Evolutionary conservation across 1,140 invertebrate species (phyloP).

Genomic region (Steinernema khuongi): DNA sequence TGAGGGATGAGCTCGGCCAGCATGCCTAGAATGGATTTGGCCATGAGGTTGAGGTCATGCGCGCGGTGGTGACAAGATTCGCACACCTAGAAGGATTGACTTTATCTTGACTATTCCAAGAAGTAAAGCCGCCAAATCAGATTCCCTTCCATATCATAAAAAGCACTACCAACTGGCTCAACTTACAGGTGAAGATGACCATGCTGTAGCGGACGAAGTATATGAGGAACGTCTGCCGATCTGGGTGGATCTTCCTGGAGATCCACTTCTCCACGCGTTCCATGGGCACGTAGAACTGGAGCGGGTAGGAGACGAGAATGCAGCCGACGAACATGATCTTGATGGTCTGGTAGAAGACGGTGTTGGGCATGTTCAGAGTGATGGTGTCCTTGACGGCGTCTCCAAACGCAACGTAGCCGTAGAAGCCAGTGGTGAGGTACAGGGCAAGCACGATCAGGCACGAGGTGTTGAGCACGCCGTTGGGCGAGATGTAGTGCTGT

Average conservation of each 20-base stretch:
- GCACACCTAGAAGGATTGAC: too few relatives aligned
- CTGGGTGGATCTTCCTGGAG: conserved; percentile 45
- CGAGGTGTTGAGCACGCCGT: conserved; percentile 51
- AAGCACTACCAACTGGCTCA: too few relatives aligned
- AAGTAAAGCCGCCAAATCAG: too few relatives aligned
- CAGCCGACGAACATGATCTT: conserved; percentile 53
- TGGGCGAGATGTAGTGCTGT: conserved; percentile 50
- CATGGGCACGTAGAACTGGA: conserved; percentile 55
- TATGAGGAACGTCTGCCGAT: conserved; percentile 45
- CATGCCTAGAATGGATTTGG: conserved; percentile 36
- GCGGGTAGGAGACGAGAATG: conserved; percentile 51
- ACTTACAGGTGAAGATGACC: conserved; percentile 51
- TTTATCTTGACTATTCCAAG: too few relatives aligned
- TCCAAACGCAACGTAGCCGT: conserved; percentile 57
- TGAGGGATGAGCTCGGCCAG: conserved; percentile 53
- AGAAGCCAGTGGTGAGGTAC: conserved; percentile 50
- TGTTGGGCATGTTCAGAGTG: conserved; percentile 51
- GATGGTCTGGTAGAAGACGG: conserved; percentile 53
- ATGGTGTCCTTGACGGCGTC: conserved; percentile 55
- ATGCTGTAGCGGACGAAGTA: conserved; percentile 44
- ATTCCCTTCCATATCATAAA: too few relatives aligned
- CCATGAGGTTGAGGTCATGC: too few relatives aligned
- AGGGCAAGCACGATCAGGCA: conserved; percentile 47
- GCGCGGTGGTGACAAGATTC: too few relatives aligned
- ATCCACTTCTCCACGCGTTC: conserved; percentile 55